phyloP scores from a whole-genome alignment of 2,113 vertebrate genomes.

The Entomyzon cyanotis region DNA sequence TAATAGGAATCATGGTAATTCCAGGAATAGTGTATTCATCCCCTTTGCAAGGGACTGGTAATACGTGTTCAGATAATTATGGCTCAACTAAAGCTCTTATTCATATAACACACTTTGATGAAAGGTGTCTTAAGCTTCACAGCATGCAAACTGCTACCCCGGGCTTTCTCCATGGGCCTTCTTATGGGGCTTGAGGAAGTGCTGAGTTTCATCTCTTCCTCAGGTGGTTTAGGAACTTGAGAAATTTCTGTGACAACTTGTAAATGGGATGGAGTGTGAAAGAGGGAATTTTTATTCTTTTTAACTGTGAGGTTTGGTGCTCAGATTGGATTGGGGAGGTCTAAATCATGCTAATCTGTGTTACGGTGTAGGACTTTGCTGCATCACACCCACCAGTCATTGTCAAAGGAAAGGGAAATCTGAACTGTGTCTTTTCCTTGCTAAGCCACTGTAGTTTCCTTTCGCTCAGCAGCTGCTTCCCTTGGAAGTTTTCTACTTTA shows the following conservation, averaged over 20 bases:
- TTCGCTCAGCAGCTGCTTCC: background rate
- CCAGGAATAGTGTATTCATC: background rate
- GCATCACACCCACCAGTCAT: fast-evolving
- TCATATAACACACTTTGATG: background rate
- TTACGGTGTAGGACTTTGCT: background rate
- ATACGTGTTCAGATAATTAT: background rate
- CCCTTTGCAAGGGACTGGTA: background rate
- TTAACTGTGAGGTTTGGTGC: background rate
- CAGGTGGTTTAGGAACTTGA: background rate
- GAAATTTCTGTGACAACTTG: background rate
- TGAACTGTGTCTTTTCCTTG: background rate
- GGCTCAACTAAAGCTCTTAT: background rate
- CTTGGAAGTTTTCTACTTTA: background rate
- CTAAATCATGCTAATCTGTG: background rate
- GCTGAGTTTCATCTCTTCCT: background rate
- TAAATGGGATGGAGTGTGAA: background rate
- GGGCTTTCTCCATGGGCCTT: background rate
- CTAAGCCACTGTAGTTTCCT: background rate
- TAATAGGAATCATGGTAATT: fast-evolving
- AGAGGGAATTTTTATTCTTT: background rate
- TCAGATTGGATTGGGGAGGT: background rate
- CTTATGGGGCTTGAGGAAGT: background rate
- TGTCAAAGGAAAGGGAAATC: background rate
- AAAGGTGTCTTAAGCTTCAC: background rate
- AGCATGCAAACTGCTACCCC: background rate